A percentile compares a stretch with the other conserved stretches of the same genome.
These are phyloP conservation scores for Chrysolina haemoptera DNA, from an alignment of 2,888 invertebrate species.

Conservation along the genomic window DNA sequence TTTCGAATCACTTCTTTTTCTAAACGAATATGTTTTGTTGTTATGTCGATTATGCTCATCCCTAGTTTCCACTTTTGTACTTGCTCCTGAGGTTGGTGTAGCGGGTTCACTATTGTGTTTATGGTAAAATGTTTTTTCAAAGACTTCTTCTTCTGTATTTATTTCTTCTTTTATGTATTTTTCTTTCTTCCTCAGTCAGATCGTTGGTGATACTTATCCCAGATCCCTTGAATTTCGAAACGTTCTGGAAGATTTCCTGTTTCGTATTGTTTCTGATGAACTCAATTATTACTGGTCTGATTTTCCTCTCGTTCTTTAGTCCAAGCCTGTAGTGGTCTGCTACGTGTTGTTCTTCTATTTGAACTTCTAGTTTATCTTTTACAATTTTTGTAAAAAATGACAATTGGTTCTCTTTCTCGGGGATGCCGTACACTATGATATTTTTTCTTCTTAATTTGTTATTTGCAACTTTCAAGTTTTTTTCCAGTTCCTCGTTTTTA, in stretches of 20 bases:
- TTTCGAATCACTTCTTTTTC: background rate
- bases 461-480: slow-evolving; percentile 8
- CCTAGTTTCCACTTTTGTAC: background rate
- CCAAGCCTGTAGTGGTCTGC: slow-evolving; percentile 24
- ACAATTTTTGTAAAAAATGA: slow-evolving; percentile 12
- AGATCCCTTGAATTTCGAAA: slow-evolving; percentile 21
- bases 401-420: background rate
- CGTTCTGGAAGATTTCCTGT: slow-evolving; percentile 20
- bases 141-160: background rate
- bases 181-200: slow-evolving; percentile 14
- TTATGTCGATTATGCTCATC: background rate
- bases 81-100: background rate
- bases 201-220: slow-evolving; percentile 26
- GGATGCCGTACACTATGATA: slow-evolving; percentile 9
- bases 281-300: slow-evolving; percentile 19
- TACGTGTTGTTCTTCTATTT: slow-evolving; percentile 17
- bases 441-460: slow-evolving; percentile 11
- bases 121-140: slow-evolving; percentile 2
- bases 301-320: background rate
- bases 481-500: slow-evolving; percentile 3
- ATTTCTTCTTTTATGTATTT: slow-evolving; percentile 13
- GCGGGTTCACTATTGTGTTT: background rate
- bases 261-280: slow-evolving; percentile 14
- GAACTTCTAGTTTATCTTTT: slow-evolving; percentile 1
- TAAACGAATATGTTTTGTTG: background rate